Conservation (phyloP, 2,797 vertebrate species). For the Sparidentex hasta region DNA sequence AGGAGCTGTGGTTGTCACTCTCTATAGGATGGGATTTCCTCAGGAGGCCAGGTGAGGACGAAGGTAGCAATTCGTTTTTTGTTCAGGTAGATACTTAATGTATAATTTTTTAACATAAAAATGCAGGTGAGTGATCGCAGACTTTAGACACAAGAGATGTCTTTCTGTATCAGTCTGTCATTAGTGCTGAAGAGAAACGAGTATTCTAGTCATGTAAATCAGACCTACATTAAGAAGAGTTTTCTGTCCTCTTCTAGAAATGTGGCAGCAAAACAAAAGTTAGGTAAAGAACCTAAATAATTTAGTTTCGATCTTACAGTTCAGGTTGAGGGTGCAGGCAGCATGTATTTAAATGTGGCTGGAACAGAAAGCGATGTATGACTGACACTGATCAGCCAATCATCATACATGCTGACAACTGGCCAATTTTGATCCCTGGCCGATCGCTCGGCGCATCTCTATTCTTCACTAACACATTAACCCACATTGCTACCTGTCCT, state of each 20-base stretch:
- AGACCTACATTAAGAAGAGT: not conserved
- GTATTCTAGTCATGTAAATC: not conserved
- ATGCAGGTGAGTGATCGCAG: not conserved
- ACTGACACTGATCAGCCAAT: no score
- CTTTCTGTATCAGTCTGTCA: not conserved
- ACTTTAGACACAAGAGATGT: not conserved
- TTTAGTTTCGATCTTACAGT: no score
- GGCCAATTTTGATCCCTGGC: no score
- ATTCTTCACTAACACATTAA: no score
- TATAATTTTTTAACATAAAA: not conserved
- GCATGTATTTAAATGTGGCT: no score
- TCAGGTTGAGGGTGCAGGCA: no score
- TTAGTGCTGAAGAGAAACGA: not conserved
- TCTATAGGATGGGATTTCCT: slow-evolving; percentile 94
- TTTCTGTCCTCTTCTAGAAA: not conserved
- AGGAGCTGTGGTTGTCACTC: slow-evolving; percentile 91
- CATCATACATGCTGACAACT: no score
- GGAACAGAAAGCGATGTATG: no score
- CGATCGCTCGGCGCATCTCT: no score
- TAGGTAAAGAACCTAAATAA: no score
- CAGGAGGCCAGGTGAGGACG: slow-evolving; percentile 75
- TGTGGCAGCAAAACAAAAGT: no score
- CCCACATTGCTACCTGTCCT: not conserved
- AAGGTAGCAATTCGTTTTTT: not conserved
- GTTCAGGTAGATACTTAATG: not conserved